Evolutionary conservation across 2,797 vertebrate species (phyloP).

Genomic region (Sorex maritimensis): DNA sequence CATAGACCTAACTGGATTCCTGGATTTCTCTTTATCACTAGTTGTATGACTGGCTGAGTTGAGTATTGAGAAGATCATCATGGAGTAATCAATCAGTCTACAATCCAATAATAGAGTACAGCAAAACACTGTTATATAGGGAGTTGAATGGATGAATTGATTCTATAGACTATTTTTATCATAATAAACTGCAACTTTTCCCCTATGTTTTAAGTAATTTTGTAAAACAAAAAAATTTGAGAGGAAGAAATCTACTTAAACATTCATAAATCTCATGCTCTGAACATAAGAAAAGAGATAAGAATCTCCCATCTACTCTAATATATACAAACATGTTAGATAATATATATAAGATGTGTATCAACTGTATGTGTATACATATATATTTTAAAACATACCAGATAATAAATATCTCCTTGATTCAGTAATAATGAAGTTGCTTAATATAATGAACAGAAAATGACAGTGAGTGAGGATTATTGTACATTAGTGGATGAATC

Average conservation of each 20-base stretch:
- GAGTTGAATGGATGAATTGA: neutral
- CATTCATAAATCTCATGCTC: neutral
- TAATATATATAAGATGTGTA: too few species aligned
- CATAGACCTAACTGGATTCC: slow-evolving; percentile 50
- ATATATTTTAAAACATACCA: neutral
- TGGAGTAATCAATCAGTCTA: neutral
- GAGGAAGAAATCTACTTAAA: neutral
- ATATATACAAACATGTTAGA: neutral
- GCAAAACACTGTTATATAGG: neutral
- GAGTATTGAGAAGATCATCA: neutral
- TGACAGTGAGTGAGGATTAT: too few species aligned
- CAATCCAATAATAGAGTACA: neutral
- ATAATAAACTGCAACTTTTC: neutral
- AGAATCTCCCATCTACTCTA: neutral
- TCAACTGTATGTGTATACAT: neutral
- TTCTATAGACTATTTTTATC: neutral
- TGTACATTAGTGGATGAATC: too few species aligned
- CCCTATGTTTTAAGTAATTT: slow-evolving; percentile 24
- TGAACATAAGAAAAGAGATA: neutral
- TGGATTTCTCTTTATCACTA: slow-evolving; percentile 54
- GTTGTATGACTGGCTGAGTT: neutral
- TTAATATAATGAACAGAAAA: too few species aligned
- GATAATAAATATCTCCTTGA: neutral
- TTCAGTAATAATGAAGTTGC: neutral
- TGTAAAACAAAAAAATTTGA: neutral